Base-by-base conservation (phyloP, 2,888 invertebrate species). In the Tenthredo mesomela region DNA sequence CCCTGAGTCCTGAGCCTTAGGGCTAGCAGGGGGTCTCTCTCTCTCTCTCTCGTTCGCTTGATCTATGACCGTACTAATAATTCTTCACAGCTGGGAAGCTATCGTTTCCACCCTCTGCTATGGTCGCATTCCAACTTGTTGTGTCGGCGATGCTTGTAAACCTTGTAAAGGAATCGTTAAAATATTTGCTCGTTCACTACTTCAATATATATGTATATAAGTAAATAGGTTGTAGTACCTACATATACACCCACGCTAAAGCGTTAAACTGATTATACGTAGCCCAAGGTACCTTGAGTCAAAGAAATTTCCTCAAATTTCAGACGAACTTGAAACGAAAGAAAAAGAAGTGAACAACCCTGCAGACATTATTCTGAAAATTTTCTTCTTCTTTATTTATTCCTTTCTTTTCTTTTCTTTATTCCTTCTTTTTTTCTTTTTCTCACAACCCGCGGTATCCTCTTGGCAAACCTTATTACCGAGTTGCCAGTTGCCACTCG, bases 41-140 rank as follows among this genome's bases (percentile, higher is more conserved):
- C 18, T 47, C 29, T 70, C 82, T 70, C 10, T 29, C 40, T 5
- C 18, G 67, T 47, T 67, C 54, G 65, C 25, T 70, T 82, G 82
- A 82, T 82, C 67, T 82, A 82, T 82, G 82, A 50, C 70, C 67
- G 43, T 82, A 82, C 82, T 82, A 82, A 67, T 82, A 82, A 82
- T 82, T 82, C 82, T 67, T 82, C 82, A 82, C 82, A 82, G 82
- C 82, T 82, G 82, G 67, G 82, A 82, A 67, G 82, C 67, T 61
- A 70, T 67, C 82, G 67, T 70, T 47, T 80, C 40, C 40, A 5
- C 80, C 61, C 40, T 61, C 7, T 80, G 4, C 29, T 21, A 80
- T 12, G n/a, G 80, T 80, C 78, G 61, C 80, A 80, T 80, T 80
- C 80, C 80, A 58, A 40, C 58, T 80, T 58, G 80, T 58, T 80